Base-by-base conservation (phyloP, 2,113 vertebrate species). In the Sitta europaea region DNA sequence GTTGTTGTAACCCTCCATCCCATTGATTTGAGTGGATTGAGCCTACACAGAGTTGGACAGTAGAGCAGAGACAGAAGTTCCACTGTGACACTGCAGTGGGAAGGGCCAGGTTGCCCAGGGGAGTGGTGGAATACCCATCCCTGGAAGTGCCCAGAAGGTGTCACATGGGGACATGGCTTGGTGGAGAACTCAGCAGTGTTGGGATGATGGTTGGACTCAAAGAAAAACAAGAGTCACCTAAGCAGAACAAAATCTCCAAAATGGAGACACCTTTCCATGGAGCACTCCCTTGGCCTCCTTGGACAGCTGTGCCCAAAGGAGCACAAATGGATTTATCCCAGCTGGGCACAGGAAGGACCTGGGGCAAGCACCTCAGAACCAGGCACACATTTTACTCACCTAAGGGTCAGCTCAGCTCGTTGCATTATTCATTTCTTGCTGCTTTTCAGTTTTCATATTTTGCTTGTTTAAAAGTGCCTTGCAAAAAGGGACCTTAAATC, bases 241-340 rank as follows among this genome's bases (percentile, higher is more conserved):
- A 86, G 40, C 31, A 65, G 66, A 51, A 59, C 36, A 86, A 90
- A 83, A 55, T 19, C 36, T 65, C 53, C 54, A 47, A 63, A 31
- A n/a, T 3, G 6, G n/a, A 63, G 71, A 79, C 57, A 33, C 50
- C 47, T 78, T 90, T 72, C 83, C 57, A n/a, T n/a, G n/a, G 93
- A 88, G 45, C 22, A 23, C 71, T 83, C n/a, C 48, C 31, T 74
- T 5, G 1, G 24, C 17, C 18, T 22, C 45, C 71, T 55, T 63
- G 62, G 40, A 86, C 67, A 68, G 31, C 5, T 17, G 17, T 40
- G 33, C 66, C 63, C 65, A 4, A 76, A 92, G 47, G 48, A 83
- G 62, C 79, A 73, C 50, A 80, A 79, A 61, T 61, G 62, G 71
- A 33, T 92, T 90, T 94, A 45, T 71, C 70, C 79, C 74, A 75